These are phyloP conservation scores for Yponomeuta cagnagella DNA, from an alignment of 2,888 invertebrate species.

Conservation along the genomic window DNA sequence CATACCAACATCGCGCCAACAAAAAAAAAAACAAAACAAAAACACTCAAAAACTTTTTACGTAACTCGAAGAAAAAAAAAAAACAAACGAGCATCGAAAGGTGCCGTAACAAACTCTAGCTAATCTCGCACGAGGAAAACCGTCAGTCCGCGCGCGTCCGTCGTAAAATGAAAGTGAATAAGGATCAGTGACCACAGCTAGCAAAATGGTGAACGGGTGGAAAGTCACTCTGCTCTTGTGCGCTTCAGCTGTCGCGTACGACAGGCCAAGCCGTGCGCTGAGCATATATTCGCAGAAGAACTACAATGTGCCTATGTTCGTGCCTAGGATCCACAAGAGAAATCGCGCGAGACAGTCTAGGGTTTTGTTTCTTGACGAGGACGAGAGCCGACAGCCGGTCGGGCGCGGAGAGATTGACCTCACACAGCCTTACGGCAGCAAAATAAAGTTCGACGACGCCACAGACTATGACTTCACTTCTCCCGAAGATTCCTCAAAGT, in stretches of 20 bases:
- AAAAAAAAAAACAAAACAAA: constrained; percentile 14
- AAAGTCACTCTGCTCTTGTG: constrained; percentile 64
- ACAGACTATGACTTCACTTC: constrained; percentile 65
- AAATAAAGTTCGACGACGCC: constrained; percentile 69
- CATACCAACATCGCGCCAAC: constrained; percentile 9
- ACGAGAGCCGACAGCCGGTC: constrained; percentile 48
- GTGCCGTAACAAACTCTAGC: constrained; percentile 17
- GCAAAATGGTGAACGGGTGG: constrained; percentile 70
- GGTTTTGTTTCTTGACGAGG: constrained; percentile 58
- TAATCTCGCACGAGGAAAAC: not conserved
- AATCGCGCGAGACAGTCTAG: constrained; percentile 41
- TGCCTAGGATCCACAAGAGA: constrained; percentile 49
- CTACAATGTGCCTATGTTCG: constrained; percentile 54
- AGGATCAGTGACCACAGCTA: constrained; percentile 56
- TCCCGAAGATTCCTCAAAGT: constrained; percentile 37
- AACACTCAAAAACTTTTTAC: constrained; percentile 7
- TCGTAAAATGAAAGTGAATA: constrained; percentile 66
- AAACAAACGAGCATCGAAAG: not conserved
- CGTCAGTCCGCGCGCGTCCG: not conserved
- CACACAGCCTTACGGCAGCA: constrained; percentile 44
- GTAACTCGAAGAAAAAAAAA: constrained; percentile 1
- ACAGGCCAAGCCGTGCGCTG: constrained; percentile 57
- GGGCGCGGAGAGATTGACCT: constrained; percentile 64
- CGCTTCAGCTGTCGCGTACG: constrained; percentile 50
- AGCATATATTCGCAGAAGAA: constrained; percentile 50